Conservation (phyloP, 2,113 vertebrate species). For the Lasiurus cinereus region DNA sequence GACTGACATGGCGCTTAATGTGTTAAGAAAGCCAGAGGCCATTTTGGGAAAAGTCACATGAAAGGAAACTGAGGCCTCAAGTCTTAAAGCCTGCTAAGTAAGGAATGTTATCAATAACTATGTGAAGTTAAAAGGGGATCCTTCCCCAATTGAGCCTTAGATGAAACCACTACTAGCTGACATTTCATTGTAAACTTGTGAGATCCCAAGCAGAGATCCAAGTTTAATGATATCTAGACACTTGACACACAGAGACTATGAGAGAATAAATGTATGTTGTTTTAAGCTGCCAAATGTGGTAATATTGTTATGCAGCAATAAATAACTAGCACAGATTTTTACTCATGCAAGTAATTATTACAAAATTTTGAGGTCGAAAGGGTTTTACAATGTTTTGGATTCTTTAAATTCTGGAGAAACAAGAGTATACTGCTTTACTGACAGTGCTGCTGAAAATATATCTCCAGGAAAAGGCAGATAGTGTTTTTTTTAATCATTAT, state of each 20-base stretch:
- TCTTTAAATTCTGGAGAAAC: conserved; percentile 38
- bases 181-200: neutral
- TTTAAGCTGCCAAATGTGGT: neutral
- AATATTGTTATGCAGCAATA: neutral
- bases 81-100: neutral
- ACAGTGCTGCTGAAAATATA: neutral
- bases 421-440: neutral
- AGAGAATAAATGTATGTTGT: neutral
- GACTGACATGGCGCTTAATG: too few relatives aligned
- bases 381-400: neutral
- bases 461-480: neutral
- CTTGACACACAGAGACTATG: neutral
- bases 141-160: neutral
- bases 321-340: neutral
- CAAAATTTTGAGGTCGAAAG: neutral
- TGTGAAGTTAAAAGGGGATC: neutral
- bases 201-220: neutral
- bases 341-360: neutral
- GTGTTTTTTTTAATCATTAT: neutral
- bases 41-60: neutral
- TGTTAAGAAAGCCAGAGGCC: neutral
- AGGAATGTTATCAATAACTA: neutral
- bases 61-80: neutral
- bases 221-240: neutral
- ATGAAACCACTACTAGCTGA: neutral